phyloP scores from a whole-genome alignment of 2,888 invertebrate genomes.

The Dryobota labecula region DNA sequence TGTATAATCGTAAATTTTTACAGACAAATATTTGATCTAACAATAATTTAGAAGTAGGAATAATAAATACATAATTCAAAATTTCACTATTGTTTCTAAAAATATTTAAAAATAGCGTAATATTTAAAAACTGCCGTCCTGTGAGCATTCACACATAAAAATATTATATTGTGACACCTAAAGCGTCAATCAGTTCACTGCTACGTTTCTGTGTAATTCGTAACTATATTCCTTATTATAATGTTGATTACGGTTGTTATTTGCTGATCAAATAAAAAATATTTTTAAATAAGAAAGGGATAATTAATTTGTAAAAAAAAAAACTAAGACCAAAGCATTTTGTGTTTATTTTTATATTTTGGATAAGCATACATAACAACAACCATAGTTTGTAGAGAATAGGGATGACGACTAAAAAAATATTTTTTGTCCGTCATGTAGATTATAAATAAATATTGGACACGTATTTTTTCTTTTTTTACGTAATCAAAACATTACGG shows the following conservation, averaged over 20 bases:
- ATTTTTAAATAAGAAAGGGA: not conserved
- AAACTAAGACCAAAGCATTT: not conserved
- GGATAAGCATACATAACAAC: not conserved
- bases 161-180: conserved; percentile 41
- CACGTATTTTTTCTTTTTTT: no score
- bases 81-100: conserved; percentile 30
- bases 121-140: conserved; percentile 21
- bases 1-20: conserved; percentile 12
- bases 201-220: conserved; percentile 4
- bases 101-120: conserved; percentile 6
- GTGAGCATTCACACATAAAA: conserved; percentile 31
- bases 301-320: not conserved
- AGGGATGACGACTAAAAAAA: no score
- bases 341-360: not conserved
- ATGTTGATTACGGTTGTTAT: conserved; percentile 1
- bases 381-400: not conserved
- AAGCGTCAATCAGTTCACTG: conserved; percentile 9
- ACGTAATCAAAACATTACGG: no score
- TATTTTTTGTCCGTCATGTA: no score
- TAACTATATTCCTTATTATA: not conserved
- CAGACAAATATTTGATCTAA: conserved; percentile 45
- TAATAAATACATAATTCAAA: conserved; percentile 34
- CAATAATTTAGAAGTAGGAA: conserved; percentile 32
- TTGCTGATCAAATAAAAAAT: not conserved
- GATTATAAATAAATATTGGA: no score